Base-by-base conservation (phyloP, 2,888 invertebrate genomes). In the Vanessa cardui region DNA sequence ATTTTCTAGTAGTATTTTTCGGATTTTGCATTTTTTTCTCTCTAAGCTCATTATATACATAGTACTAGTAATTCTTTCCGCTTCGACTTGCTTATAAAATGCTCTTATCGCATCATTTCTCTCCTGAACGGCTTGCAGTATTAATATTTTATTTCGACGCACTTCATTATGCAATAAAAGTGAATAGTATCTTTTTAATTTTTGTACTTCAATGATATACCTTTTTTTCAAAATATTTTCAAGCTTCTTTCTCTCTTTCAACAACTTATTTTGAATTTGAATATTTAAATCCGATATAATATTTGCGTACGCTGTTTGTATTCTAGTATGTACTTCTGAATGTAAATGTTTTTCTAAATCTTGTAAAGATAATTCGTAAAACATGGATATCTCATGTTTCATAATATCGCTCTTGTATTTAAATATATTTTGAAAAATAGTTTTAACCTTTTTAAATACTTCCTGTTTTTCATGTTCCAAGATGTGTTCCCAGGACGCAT, bases 11-110 rank as follows among this genome's bases (percentile, higher is more conserved):
- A 87, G 61, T 68, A 90, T 83, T 76, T 87, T 81, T 72, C 85
- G 86, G 2, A 92, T 83, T 77, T 76, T 86, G 76, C 92, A 92
- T 77, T 89, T 92, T 78, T 89, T 92, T 76, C 92, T 82, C 74
- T 92, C 91, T 7, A 83, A 78, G 61, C 88, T 86, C 85, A 92
- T 85, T 39, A 92, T 75, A 74, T 92, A 92, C 88, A 92, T 92
- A 8, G 87, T 86, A 65, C 85, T 85, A 6, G 89, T 87, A 44
- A 83, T 75, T 69, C 84, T 87, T 76, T 89, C 85, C 31, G 85
- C 79, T 76, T 90, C 85, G 62, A 85, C 77, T 77, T 86, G 86
- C 70, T 73, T 84, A 56, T 80, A 85, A 77, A 89, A 91, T 33
- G 85, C 83, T 74, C 77, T 80, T 6, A 92, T 70, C 1, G 87